These are phyloP conservation scores for Sula dactylatra DNA, from an alignment of 2,113 vertebrate species.

Conservation along the genomic window DNA sequence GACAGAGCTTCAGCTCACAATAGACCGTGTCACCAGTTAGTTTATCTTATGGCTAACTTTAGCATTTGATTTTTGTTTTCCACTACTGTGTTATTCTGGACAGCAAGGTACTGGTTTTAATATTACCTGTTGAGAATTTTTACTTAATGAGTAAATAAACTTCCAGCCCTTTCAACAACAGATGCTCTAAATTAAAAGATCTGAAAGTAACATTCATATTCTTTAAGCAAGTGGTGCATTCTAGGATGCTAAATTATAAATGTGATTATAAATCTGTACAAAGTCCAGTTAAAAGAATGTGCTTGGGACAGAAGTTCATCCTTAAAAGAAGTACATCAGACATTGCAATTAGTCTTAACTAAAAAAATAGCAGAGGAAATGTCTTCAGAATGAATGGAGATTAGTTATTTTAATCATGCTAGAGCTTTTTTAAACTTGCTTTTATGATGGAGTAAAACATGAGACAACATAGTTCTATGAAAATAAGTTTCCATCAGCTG, in stretches of 20 bases:
- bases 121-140: not conserved
- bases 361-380: not conserved
- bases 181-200: not conserved
- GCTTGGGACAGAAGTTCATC: not conserved
- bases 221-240: not conserved
- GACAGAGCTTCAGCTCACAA: conserved; percentile 1
- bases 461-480: not conserved
- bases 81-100: not conserved
- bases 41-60: conserved; percentile 10
- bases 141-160: not conserved
- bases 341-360: not conserved
- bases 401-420: not conserved
- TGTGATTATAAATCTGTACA: not conserved
- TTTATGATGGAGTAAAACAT: not conserved
- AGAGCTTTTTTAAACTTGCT: not conserved
- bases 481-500: not conserved
- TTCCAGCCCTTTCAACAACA: not conserved
- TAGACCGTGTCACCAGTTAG: not conserved
- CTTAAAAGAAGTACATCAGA: not conserved
- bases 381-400: not conserved
- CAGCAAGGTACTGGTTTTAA: not conserved
- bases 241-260: not conserved
- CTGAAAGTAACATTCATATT: not conserved
- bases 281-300: not conserved
- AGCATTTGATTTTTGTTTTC: conserved; percentile 18